These are phyloP conservation scores for Andricus curvator DNA, from an alignment of 2,888 invertebrate genomes.

Conservation along the genomic window DNA sequence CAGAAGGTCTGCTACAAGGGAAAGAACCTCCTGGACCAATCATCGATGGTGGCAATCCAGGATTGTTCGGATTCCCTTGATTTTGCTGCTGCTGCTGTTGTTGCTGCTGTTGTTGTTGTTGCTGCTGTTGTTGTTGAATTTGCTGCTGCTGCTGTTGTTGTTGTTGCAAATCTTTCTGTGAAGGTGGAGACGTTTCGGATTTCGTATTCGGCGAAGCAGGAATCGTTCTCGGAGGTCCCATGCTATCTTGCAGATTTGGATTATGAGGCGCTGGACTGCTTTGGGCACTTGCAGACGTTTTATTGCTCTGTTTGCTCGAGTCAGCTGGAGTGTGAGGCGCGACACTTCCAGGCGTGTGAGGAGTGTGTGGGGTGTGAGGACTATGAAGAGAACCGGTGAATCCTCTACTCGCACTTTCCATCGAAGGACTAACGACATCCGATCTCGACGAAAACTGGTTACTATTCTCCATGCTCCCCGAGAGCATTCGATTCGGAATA, in stretches of 20 bases:
- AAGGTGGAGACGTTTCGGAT: constrained; percentile 74
- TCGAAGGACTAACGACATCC: constrained; percentile 75
- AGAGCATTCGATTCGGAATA: constrained; percentile 71
- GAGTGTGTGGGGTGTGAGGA: constrained; percentile 76
- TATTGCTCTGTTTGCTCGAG: constrained; percentile 67
- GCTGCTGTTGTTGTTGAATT: constrained; percentile 71
- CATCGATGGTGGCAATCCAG: constrained; percentile 62
- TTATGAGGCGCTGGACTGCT: constrained; percentile 75
- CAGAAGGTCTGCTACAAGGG: constrained; percentile 70
- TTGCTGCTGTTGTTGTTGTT: constrained; percentile 70
- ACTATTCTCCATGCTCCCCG: constrained; percentile 68
- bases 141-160: constrained; percentile 67
- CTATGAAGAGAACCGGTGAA: constrained; percentile 74
- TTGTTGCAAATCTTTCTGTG: constrained; percentile 68
- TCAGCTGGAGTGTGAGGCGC: constrained; percentile 75
- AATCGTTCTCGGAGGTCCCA: constrained; percentile 75
- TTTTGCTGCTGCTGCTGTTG: constrained; percentile 57
- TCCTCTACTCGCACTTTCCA: constrained; percentile 74
- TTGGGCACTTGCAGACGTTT: constrained; percentile 74
- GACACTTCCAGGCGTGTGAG: constrained; percentile 73
- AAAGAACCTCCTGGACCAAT: constrained; percentile 67
- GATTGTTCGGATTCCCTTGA: constrained; percentile 65
- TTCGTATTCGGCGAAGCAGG: constrained; percentile 77
- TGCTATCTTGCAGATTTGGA: constrained; percentile 71
- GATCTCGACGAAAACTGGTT: constrained; percentile 72